Evolutionary conservation across 2,113 vertebrate genomes (phyloP), one percentile per base, ranked within the genome.

Genomic region (Dolichotis patagonum): DNA sequence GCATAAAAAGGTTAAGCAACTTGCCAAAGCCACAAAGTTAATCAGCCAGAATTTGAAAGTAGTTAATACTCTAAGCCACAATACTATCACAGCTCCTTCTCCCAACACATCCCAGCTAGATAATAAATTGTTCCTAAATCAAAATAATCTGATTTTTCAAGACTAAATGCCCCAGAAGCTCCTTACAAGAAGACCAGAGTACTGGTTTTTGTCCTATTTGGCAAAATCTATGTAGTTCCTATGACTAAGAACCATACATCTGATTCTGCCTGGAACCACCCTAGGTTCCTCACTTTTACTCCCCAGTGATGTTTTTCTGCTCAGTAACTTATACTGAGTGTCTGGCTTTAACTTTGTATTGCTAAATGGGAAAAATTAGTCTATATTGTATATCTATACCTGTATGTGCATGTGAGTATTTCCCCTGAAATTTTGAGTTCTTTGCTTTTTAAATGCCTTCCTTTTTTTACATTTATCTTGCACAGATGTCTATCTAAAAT

Each of bases 401-500:
- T 41, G 14, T 17, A 6, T n/a, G 26, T 83, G 8, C 5, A 17
- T 35, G 2, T 49, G 17, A 62, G 19, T 12, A 1, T 41, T 84
- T 88, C 28, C 2, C 49, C 49, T 81, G 41, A 95, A 46, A 58
- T 88, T 69, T 11, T 87, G 19, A 90, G 60, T 65, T n/a, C 8
- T 82, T 77, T 81, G 78, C 20, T 20, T 82, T 92, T 80, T 84
- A 94, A 94, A 80, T 65, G 10, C 35, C 71, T 84, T 58, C 13
- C 32, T 56, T 52, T 85, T 92, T 32, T 75, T 63, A 14, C 46
- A 32, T 91, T 73, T 86, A n/a, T 80, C 46, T 85, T 69, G 35
- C 24, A 82, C 24, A 41, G 13, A 92, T 96, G 54, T 88, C 63
- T 88, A n/a, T 12, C 38, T 85, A 92, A 85, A 95, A 56, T 75